Conservation (phyloP, 2,113 vertebrate genomes). For the Pica pica region DNA sequence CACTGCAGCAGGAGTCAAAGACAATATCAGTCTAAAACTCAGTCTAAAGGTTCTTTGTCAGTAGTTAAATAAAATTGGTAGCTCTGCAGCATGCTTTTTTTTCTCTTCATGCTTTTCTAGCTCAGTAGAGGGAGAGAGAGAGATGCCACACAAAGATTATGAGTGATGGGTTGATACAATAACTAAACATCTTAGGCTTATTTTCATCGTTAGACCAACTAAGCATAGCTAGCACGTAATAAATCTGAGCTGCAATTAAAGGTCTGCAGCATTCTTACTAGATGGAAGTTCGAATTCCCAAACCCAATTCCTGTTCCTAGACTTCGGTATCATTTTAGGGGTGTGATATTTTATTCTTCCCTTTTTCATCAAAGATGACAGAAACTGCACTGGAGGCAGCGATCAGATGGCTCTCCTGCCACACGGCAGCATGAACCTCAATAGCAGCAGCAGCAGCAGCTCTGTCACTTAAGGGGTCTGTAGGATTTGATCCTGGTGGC, state of each 20-base stretch:
- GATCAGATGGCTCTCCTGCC: not conserved
- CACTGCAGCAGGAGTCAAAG: not conserved
- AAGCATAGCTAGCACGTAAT: not conserved
- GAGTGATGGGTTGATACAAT: not conserved
- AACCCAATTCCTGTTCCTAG: not conserved
- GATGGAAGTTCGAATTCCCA: not conserved
- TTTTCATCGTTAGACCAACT: not conserved
- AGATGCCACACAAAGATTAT: not conserved
- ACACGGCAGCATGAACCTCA: not conserved
- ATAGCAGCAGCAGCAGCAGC: not conserved
- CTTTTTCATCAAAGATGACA: not conserved
- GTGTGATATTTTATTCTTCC: not conserved
- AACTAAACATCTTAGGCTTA: not conserved
- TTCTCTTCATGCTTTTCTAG: not conserved
- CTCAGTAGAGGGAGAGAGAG: not conserved
- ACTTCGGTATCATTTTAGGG: not conserved
- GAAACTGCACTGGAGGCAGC: not conserved
- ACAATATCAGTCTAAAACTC: not conserved
- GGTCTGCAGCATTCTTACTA: not conserved
- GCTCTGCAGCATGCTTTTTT: not conserved
- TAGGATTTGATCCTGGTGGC: not conserved
- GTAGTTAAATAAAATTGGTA: not conserved
- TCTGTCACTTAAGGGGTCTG: not conserved
- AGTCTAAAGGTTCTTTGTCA: not conserved
- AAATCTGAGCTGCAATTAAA: slow-evolving; percentile 13